Base-by-base conservation (phyloP, 2,797 vertebrate genomes). In the Crocodylus rhombifer region DNA sequence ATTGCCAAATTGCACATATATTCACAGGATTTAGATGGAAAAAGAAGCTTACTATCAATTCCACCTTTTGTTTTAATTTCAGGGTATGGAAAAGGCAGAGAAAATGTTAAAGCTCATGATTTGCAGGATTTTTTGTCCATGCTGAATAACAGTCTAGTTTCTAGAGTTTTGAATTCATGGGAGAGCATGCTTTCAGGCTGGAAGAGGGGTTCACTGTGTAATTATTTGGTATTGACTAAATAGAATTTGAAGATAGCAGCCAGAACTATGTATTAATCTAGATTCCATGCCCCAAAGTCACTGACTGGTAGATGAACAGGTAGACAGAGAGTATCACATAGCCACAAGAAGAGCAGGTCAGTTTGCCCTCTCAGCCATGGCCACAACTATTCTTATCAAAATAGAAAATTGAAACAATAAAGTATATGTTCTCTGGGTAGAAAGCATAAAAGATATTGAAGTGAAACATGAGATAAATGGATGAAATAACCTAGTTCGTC, bases 401-500 rank as follows among this genome's bases (percentile, higher is more conserved):
- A 77, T 10, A 62, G 51, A 51, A 93, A 84, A 91, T 91, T 0
- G 5, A 80, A 82, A 26, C 71, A 26, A 36, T 15, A 30, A 62
- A 94, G 11, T 65, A 65, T 26, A 5, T 33, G 16, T 23, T 84
- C 80, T 64, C 71, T 2, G 4, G 71, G 78, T 57, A 91, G 82
- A 80, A 83, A 87, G 60, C 79, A 55, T 20, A 84, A 78, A 64
- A 88, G 88, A 60, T 80, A 84, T 2, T 80, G 86, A 92, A 95
- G 92, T 90, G 17, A 95, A 87, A 73, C 42, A 67, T 36, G 87
- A 20, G 26, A 60, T 91, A 86, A 93, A 90, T 71, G 61, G 93
- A 96, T 92, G 51, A 88, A 86, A 95, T 95, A 91, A 96, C 86
- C 60, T 10, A 67, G 75, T 78, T 96, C 94, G 91, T 95, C 93